phyloP scores from a whole-genome alignment of 2,797 vertebrate genomes.

The Sebastes nivosus region DNA sequence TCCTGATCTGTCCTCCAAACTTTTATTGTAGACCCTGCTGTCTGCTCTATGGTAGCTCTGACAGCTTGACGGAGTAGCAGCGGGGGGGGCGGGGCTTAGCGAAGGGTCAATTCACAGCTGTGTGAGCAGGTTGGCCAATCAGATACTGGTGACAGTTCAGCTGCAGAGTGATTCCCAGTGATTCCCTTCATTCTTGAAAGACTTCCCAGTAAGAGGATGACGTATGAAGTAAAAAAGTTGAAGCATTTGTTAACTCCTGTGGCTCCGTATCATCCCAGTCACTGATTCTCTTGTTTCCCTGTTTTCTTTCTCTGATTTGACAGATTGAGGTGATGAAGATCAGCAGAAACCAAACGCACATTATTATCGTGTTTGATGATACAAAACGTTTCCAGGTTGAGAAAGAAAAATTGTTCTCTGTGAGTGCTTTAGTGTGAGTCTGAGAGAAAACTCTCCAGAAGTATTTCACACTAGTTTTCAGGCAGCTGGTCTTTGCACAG shows the following conservation, averaged over 20 bases:
- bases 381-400: background rate
- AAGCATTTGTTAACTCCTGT: background rate
- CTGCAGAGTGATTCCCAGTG: background rate
- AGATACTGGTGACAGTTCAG: background rate
- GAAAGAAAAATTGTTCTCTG: background rate
- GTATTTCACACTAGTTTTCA: background rate
- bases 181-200: background rate
- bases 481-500: conserved; percentile 5
- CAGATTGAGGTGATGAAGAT: background rate
- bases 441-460: background rate
- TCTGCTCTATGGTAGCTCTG: background rate
- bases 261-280: background rate
- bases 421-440: background rate
- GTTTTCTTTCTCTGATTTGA: background rate
- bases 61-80: too few species aligned
- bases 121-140: background rate
- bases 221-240: background rate
- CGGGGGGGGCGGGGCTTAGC: too few species aligned
- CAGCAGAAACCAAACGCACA: background rate
- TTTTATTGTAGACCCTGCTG: background rate
- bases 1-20: background rate
- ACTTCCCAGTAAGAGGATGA: background rate
- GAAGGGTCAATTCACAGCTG: background rate
- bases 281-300: background rate
- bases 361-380: background rate